Evolutionary conservation across 2,113 vertebrate species (phyloP), one percentile per base, ranked within the genome.

Genomic region (Ameiurus melas): DNA sequence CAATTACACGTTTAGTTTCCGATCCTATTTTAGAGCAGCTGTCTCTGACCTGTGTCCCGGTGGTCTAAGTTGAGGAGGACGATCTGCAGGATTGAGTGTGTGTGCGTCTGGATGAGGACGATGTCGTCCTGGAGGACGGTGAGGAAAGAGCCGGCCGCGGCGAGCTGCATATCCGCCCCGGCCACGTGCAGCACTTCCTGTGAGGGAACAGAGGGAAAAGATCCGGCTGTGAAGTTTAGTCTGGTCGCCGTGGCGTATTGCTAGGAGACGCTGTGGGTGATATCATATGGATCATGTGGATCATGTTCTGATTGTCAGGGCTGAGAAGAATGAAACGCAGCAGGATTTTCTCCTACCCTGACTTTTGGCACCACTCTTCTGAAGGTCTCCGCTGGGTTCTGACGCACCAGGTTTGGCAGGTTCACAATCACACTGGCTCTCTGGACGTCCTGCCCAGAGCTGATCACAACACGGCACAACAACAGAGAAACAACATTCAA

Each of bases 301-400:
- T 70, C 60, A 60, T 60, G 5, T 39, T 66, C 68, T 36, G 43
- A 83, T 70, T 25, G 30, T 81, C 43, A 57, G 30, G 25, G 58
- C 17, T 58, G 36, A 57, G 55, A 64, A 33, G n/a, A 66, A 30
- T 55, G 53, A 68, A 71, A 82, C 5, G 17, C n/a, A 70, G 43
- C 30, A 36, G 51, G 22, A n/a, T 82, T 84, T 47, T 79, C 75
- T 95, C 97, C 88, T 96, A 99, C 98, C 96, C 97, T 96, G 91
- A 98, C 96, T 95, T 98, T 98, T 85, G 97, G 98, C 86, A 99
- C 95, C 43, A 99, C 97, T 82, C 97, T 96, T 86, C 97, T 96
- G 90, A 99, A 96, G 0, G 97, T 98, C 93, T 99, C 98, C 30
- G 97, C 94, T 88, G 98, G 97, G 92, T 97, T 98, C 94, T 98